Evolutionary conservation across 1,140 invertebrate genomes (phyloP), one percentile per base, ranked within the genome.

Genomic region (Dryas iulia): DNA sequence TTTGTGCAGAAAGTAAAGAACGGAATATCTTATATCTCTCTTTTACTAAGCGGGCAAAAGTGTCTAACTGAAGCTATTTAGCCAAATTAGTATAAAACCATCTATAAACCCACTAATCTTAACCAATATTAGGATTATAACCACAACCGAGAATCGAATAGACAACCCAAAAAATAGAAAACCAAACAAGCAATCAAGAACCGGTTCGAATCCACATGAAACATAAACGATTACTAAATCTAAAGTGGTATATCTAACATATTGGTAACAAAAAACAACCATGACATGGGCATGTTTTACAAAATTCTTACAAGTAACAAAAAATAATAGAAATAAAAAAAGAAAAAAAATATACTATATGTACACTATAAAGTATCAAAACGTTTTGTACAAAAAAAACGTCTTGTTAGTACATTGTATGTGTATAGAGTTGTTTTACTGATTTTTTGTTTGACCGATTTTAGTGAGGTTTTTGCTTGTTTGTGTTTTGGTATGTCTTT

Each of bases 301-400:
- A 66, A 74, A 77, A 77, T 75, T 74, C 76, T 71, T 74, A 75
- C 70, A 71, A 69, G 61, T 33, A 54, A 52, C 71, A 59, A 72
- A 71, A 70, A 70, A 64, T 71, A 72, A 69, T 14, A 8, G 39
- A 47, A 47, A 71, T n/a, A 75, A 65, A 60, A 39, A 70, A 7
- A 70, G 60, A 66, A 60, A 62, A 63, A 63, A 52, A 63, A 54
- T 24, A 28, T 28, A 28, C n/a, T 28, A 28, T 18, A 39, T 39
- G n/a, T 39, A 39, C 18, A 47, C 8, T 6, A 7, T 47, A 21
- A 58, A 58, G 56, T 26, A 18, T 54, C 23, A 26, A 59, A 53
- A 54, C 39, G 65, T n/a, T 23, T 33, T 21, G 59, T 62, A 72
- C 64, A 69, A 62, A 63, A 53, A 47, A 47, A 21, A n/a, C n/a